Percentiles rank a stretch among this genome's conserved stretches.
These are phyloP conservation scores for Tachysurus vachellii DNA, from an alignment of 2,113 vertebrate species.

Conservation along the genomic window DNA sequence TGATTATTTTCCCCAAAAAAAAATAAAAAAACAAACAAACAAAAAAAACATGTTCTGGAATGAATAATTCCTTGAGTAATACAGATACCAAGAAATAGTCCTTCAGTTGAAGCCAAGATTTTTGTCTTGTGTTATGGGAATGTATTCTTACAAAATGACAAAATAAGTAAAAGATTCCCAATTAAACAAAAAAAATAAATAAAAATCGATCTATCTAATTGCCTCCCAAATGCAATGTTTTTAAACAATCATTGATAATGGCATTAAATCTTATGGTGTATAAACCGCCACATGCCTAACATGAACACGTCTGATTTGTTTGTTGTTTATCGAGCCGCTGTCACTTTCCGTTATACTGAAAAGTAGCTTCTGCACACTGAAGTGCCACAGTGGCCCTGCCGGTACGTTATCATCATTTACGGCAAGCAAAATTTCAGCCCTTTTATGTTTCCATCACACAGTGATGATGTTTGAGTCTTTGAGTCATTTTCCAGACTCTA, in stretches of 20 bases:
- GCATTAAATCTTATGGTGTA: neutral
- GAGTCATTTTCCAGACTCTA: neutral
- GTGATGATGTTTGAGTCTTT: neutral
- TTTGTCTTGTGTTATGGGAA: neutral
- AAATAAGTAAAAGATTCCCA: neutral
- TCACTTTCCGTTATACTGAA: neutral
- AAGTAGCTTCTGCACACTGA: neutral
- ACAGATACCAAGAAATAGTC: neutral
- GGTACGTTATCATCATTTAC: neutral
- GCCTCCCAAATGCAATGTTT: neutral
- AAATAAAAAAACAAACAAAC: no score
- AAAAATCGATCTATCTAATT: neutral
- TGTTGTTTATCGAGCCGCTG: neutral
- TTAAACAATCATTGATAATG: neutral
- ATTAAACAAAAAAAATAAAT: neutral
- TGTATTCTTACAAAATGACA: neutral
- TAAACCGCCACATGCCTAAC: neutral
- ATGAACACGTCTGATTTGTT: neutral
- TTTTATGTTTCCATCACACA: constrained; percentile 1
- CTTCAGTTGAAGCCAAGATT: neutral
- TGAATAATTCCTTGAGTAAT: neutral
- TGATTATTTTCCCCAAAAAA: neutral
- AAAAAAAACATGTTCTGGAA: neutral
- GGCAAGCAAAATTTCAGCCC: neutral
- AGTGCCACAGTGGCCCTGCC: neutral